Conservation (phyloP, 2,113 vertebrate species). For the Rhinopithecus roxellana region DNA sequence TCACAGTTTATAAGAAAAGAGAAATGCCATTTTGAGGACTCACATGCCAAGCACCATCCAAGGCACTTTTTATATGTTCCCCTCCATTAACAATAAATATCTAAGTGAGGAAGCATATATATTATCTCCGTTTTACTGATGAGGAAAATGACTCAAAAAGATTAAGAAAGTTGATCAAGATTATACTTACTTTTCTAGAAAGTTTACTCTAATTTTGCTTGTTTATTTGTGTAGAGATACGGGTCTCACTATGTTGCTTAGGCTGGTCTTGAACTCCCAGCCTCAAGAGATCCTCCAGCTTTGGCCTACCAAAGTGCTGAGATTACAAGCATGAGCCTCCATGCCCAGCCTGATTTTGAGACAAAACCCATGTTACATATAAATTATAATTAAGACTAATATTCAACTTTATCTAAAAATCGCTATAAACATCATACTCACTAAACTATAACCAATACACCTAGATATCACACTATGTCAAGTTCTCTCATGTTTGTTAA, state of each 20-base stretch:
- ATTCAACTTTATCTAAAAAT: background rate
- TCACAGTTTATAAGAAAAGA: background rate
- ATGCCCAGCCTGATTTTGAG: background rate
- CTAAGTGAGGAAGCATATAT: background rate
- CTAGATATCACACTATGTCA: background rate
- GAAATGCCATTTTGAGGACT: background rate
- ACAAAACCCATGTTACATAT: background rate
- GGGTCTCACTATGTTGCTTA: no score
- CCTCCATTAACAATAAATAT: background rate
- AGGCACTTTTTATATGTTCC: background rate
- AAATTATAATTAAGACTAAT: background rate
- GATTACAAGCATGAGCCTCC: no score
- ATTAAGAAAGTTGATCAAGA: background rate
- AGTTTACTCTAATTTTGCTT: background rate
- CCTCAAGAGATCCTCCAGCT: no score
- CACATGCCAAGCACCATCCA: background rate
- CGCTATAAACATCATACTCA: background rate
- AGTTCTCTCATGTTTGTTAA: background rate
- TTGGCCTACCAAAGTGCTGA: no score
- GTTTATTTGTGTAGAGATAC: no score
- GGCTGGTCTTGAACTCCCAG: no score
- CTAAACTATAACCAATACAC: background rate
- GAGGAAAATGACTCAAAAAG: background rate
- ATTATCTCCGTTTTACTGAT: conserved; percentile 11
- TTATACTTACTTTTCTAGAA: conserved; percentile 27